Evolutionary conservation across 2,113 vertebrate genomes (phyloP), one percentile per base, ranked within the genome.

Genomic region (Lamprologus speciosus): DNA sequence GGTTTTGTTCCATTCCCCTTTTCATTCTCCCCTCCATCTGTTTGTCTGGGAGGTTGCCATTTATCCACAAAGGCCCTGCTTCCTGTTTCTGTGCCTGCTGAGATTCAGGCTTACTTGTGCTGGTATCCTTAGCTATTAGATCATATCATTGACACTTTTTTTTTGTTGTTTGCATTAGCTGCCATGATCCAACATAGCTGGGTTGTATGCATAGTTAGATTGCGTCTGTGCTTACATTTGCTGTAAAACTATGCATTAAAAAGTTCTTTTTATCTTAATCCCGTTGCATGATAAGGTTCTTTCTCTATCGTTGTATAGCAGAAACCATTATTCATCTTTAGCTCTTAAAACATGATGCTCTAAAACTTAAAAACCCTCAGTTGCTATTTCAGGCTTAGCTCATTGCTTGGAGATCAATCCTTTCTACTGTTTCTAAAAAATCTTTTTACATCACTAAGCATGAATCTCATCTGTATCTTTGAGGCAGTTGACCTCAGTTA

Each of bases 1-100:
- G 93, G 91, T 83, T 86, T 84, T 90, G 16, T 94, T 93, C 93
- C 93, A 60, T 70, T 83, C 57, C 37, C 21, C 33, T 51, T 78
- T 80, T 90, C 31, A 17, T 50, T 35, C 55, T 81, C 75, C 51
- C 40, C 60, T 86, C 92, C 90, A 81, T 94, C 86, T 93, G 92
- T 57, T 63, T 88, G 54, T 84, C 58, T 92, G 91, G 92, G 88
- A 80, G 42, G 53, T 55, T 19, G 57, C 86, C 88, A 90, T 80
- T 75, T 45, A 53, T 51, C 53, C 86, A 21, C 58, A 82, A 17
- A 86, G 81, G 51, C 31, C 10, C 63, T 37, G 17, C 63, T 50
- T 88, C 58, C 85, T 83, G 33, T 68, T 47, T 85, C 35, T 57
- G 28, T 63, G 21, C 28, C 10, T 42, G 17, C 16, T 53, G 21